Conservation (phyloP, 2,888 invertebrate species). For the Orthonevra nobilis region DNA sequence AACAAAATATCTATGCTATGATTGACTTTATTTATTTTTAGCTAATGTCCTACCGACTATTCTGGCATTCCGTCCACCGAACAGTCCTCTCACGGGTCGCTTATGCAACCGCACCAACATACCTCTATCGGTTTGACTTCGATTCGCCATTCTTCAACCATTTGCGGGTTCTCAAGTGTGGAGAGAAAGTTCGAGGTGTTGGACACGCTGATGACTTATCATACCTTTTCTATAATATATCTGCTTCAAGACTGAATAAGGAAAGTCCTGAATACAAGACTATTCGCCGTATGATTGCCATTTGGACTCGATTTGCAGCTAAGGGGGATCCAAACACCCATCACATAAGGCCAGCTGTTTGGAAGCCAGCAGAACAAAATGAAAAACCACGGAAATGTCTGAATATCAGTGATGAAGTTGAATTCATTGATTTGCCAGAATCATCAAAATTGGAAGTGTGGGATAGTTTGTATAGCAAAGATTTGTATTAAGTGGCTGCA, state of each 20-base stretch:
- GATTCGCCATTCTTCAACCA: conserved; percentile 77
- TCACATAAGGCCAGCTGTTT: conserved; percentile 74
- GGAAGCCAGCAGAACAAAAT: conserved; percentile 75
- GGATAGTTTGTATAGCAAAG: conserved; percentile 74
- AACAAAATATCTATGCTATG: not conserved
- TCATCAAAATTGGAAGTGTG: conserved; percentile 75
- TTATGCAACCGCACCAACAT: conserved; percentile 76
- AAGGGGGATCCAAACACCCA: conserved; percentile 76
- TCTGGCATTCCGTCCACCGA: conserved; percentile 75
- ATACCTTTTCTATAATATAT: conserved; percentile 75
- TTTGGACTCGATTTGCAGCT: conserved; percentile 77
- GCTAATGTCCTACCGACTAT: conserved; percentile 74
- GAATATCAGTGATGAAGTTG: conserved; percentile 77
- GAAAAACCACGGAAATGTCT: conserved; percentile 75
- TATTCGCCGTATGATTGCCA: conserved; percentile 76
- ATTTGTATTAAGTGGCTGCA: conserved; percentile 15
- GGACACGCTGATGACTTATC: conserved; percentile 78
- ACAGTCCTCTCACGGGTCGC: conserved; percentile 75
- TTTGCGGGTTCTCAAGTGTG: conserved; percentile 75
- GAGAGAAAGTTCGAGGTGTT: conserved; percentile 76
- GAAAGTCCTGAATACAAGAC: conserved; percentile 77
- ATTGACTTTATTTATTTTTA: conserved; percentile 59
- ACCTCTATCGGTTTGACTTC: conserved; percentile 78
- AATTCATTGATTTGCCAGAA: conserved; percentile 76
- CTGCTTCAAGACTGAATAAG: conserved; percentile 73